Evolutionary conservation across 2,888 invertebrate genomes (phyloP), one percentile per base, ranked within the genome.

Genomic region (Orthosia incerta): DNA sequence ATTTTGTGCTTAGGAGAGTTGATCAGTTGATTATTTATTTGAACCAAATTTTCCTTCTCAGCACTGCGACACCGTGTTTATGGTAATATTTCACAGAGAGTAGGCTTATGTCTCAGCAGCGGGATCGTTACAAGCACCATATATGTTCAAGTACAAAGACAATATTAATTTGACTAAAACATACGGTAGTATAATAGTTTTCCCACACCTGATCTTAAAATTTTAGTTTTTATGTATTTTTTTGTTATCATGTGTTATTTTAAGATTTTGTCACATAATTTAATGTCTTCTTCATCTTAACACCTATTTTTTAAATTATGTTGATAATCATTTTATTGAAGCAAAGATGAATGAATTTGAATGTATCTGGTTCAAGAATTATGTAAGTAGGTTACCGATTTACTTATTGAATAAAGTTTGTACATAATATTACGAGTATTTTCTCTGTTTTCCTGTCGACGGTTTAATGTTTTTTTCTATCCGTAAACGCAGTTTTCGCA

Each of bases 201-300:
- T 53, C 26, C 39, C 11, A 31, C 16, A 31, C 1, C 3, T 20
- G 9, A 13, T 45, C 15, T 46, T 20, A 45, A 45, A 50, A 18
- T 51, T 72, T 76, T 31, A 18, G 1, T 76, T 31, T 56, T 16
- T 1, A 71, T 79, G 20, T 46, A 72, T 79, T 16, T 76, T 66
- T 76, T 20, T 46, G 15, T 55, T 57, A 80, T 76, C 80, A 80
- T 61, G 75, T 62, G 23, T 80, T 57, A 62, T 62, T 80, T 51
- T 46, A 74, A 50, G 16, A 7, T 46, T 3, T 46, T 62, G 5
- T 45, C 31, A 59, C 16, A 16, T 13, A 23, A 13, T 20, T 18
- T 23, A 50, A 57, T 68, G 56, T 53, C 60, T 61, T 64, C 39
- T 59, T 56, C 5, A 53, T 53, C 26, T 26, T 51, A 48, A 9